A percentile compares a stretch with the other conserved stretches of the same genome.
These are phyloP conservation scores for Trinorchestia longiramus DNA, from an alignment of 1,140 invertebrate species.

Conservation along the genomic window DNA sequence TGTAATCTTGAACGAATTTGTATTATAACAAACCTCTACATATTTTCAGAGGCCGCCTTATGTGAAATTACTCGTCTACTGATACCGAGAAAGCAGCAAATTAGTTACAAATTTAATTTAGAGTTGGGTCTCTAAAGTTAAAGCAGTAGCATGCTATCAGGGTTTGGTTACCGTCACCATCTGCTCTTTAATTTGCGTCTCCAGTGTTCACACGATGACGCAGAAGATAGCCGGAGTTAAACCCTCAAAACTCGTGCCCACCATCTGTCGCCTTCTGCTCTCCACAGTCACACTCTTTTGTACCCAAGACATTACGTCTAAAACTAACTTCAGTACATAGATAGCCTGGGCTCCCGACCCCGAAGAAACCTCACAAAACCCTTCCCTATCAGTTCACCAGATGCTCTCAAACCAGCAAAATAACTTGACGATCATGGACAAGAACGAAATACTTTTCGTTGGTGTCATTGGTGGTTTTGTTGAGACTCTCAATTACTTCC, in stretches of 20 bases:
- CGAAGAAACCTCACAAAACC: constrained; percentile 11
- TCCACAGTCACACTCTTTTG: neutral
- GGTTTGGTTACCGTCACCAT: constrained; percentile 31
- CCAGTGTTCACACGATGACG: constrained; percentile 32
- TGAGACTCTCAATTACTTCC: neutral
- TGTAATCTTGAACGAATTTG: neutral
- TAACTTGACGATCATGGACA: neutral
- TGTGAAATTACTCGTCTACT: neutral
- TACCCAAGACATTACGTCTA: neutral
- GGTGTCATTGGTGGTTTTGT: neutral
- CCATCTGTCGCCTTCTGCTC: constrained; percentile 30
- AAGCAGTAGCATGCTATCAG: neutral
- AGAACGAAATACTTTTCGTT: neutral
- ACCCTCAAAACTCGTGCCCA: neutral
- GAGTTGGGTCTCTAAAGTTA: neutral
- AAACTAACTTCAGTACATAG: neutral
- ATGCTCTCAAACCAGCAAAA: neutral
- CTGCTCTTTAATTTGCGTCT: constrained; percentile 41
- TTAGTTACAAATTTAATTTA: neutral
- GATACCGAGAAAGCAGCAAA: neutral
- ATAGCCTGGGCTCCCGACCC: neutral
- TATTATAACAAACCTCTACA: neutral
- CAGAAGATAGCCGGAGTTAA: neutral
- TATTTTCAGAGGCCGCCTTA: neutral
- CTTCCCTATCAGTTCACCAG: constrained; percentile 1